Conservation (phyloP, 2,888 invertebrate species). For the Heliconius erato region DNA sequence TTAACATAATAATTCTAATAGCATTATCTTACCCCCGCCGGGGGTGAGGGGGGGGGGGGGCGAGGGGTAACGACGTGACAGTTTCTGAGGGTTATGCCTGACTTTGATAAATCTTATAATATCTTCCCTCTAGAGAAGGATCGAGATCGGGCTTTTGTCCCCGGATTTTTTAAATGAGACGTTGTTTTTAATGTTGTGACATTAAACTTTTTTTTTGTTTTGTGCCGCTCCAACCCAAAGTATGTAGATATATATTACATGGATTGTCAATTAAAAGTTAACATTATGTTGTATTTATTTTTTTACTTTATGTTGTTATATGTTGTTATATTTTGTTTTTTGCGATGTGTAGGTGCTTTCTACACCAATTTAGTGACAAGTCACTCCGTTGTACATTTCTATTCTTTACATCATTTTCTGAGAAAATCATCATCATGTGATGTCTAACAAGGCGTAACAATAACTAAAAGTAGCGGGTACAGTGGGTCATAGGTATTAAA, state of each 20-base stretch:
- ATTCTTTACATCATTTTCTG: not conserved
- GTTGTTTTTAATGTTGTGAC: constrained; percentile 39
- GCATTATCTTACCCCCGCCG: not conserved
- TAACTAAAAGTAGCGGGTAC: too few relatives aligned
- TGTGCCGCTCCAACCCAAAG: not conserved
- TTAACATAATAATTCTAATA: constrained; percentile 13
- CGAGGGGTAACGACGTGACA: constrained; percentile 50
- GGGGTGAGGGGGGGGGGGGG: not conserved
- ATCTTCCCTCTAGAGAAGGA: constrained; percentile 43
- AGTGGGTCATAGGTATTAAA: too few relatives aligned
- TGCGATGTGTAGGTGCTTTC: too few relatives aligned
- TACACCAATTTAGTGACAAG: not conserved
- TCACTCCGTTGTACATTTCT: not conserved
- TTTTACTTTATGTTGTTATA: too few relatives aligned
- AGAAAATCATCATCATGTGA: too few relatives aligned
- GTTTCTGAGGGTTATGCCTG: constrained; percentile 43
- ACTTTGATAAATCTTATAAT: constrained; percentile 56
- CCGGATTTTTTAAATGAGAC: constrained; percentile 41
- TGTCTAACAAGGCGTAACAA: too few relatives aligned
- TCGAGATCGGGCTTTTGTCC: constrained; percentile 37
- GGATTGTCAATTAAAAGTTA: not conserved
- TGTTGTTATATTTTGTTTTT: not conserved
- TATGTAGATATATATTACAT: constrained; percentile 3
- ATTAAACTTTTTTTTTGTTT: constrained; percentile 27
- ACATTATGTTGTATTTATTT: not conserved